Conservation (phyloP, 2,888 invertebrate species). For the Alentia gelatinosa region DNA sequence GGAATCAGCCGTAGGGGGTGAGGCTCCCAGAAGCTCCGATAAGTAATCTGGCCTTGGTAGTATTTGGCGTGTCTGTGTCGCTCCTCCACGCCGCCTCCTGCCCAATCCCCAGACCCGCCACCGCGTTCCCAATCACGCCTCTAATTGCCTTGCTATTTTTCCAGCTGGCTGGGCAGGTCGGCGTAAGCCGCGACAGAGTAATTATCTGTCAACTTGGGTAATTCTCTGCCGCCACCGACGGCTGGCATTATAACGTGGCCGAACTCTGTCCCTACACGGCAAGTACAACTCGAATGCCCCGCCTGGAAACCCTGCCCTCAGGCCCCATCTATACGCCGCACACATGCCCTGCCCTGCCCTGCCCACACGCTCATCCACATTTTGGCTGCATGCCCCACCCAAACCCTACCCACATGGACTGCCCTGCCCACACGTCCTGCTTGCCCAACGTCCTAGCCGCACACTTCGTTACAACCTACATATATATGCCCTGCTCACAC, state of each 20-base stretch:
- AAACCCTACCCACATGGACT: not conserved
- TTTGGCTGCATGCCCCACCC: not conserved
- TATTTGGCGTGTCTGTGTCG: not conserved
- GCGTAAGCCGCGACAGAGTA: constrained; percentile 30
- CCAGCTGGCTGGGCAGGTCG: constrained; percentile 33
- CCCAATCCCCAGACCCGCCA: not conserved
- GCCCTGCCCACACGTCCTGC: not conserved
- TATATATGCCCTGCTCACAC: too few species aligned
- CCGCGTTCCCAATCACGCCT: not conserved
- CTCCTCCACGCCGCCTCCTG: not conserved
- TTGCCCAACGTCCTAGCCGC: too few species aligned
- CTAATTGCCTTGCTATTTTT: constrained; percentile 42
- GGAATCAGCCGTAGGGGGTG: not conserved
- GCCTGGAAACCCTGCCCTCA: not conserved
- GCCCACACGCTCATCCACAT: not conserved
- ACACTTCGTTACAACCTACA: too few species aligned
- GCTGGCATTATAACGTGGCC: too few species aligned
- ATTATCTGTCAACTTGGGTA: constrained; percentile 37
- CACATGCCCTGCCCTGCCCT: not conserved
- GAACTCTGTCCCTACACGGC: too few species aligned
- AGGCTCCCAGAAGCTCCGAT: not conserved
- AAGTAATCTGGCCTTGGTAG: not conserved
- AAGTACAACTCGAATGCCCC: too few species aligned
- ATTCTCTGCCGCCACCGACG: not conserved
- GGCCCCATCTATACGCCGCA: not conserved